phyloP scores from a whole-genome alignment of 2,888 invertebrate genomes.

The Troilus luridus region DNA sequence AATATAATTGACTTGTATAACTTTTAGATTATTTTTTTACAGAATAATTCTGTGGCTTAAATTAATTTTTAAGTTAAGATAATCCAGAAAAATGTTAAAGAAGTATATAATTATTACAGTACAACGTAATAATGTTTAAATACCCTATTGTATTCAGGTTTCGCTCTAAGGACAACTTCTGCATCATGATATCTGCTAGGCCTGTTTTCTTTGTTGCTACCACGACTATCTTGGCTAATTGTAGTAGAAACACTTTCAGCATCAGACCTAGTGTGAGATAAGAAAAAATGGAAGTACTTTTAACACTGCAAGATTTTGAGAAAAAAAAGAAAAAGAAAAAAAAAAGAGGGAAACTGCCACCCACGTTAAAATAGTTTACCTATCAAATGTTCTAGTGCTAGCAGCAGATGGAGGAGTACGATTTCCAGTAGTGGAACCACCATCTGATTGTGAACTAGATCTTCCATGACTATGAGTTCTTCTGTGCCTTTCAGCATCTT shows the following conservation, averaged over 20 bases:
- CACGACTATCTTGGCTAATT: slow-evolving; percentile 81
- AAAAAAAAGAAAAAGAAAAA: neutral
- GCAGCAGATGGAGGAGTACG: slow-evolving; percentile 67
- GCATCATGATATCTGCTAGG: slow-evolving; percentile 70
- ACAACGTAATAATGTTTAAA: slow-evolving; percentile 39
- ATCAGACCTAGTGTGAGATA: slow-evolving; percentile 77
- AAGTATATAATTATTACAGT: neutral
- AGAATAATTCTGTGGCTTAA: neutral
- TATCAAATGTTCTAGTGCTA: slow-evolving; percentile 67
- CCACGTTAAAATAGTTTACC: slow-evolving; percentile 52
- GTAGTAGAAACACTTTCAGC: slow-evolving; percentile 87
- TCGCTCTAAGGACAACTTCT: slow-evolving; percentile 81
- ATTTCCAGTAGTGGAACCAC: slow-evolving; percentile 66
- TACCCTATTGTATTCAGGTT: slow-evolving; percentile 71
- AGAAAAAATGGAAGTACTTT: slow-evolving; percentile 32
- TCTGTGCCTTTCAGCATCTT: slow-evolving; percentile 60
- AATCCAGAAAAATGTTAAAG: neutral
- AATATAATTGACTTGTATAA: no score
- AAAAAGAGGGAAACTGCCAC: slow-evolving; percentile 12
- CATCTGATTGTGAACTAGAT: slow-evolving; percentile 68
- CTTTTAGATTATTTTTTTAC: neutral
- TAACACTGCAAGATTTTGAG: slow-evolving; percentile 4
- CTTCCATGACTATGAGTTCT: slow-evolving; percentile 61
- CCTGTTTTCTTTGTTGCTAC: slow-evolving; percentile 74
- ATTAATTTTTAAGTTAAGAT: neutral